phyloP scores from a whole-genome alignment of 2,113 vertebrate species.

The Pithys albifrons region DNA sequence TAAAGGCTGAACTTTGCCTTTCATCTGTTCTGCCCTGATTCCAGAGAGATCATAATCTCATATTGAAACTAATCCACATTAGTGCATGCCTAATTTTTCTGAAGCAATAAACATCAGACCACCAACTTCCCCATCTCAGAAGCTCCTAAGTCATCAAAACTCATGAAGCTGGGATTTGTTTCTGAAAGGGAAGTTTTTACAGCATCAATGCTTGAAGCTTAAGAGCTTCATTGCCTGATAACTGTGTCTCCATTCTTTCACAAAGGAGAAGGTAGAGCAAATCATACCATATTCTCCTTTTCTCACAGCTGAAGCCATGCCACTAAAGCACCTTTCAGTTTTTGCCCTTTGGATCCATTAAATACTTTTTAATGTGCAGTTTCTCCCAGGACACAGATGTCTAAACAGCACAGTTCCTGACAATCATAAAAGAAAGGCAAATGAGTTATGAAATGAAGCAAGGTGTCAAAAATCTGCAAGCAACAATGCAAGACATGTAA shows the following conservation, averaged over 20 bases:
- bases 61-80: background rate
- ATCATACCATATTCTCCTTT: background rate
- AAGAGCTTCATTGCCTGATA: background rate
- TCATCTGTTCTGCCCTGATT: conserved; percentile 40
- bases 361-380: background rate
- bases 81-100: background rate
- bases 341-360: background rate
- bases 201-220: background rate
- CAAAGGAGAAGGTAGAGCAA: background rate
- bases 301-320: background rate
- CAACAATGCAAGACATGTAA: background rate
- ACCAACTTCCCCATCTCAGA: background rate
- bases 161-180: background rate
- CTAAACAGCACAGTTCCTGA: background rate
- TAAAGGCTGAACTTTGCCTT: conserved; percentile 53
- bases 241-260: background rate
- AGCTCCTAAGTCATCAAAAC: background rate
- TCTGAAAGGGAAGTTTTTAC: background rate
- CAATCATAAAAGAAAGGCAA: background rate
- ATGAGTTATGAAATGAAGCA: background rate
- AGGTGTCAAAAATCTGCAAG: background rate
- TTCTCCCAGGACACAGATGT: background rate
- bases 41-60: conserved; percentile 23
- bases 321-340: background rate
- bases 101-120: conserved; percentile 9